Base-by-base conservation (phyloP, 2,113 vertebrate genomes). In the Menura novaehollandiae region DNA sequence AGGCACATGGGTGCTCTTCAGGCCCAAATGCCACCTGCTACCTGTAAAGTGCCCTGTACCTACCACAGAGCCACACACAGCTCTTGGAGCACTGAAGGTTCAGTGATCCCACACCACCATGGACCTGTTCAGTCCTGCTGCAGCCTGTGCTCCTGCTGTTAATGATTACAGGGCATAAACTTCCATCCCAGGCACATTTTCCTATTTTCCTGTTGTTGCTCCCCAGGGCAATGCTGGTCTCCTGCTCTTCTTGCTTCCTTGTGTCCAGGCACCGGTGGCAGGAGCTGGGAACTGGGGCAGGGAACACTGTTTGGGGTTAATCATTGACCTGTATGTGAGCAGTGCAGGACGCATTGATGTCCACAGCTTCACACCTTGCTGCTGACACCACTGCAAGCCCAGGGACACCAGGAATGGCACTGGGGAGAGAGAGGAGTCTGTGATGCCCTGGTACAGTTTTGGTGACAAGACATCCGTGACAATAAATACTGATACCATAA, bases 71-170 rank as follows among this genome's bases (percentile, higher is more conserved):
- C 53, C 17, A 2, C 9, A 3, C 1, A 4, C 2, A 0, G 74
- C 43, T 59, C 58, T 4, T 2, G 47, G 28, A 43, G 43, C 52
- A 11, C 62, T 13, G 7, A 53, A 24, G 49, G 71, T 27, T 74
- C 88, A 55, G 59, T 64, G 75, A 66, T 49, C 76, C 59, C 49
- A 41, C 51, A 75, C 63, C 41, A 26, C 9, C n/a, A 1, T 1
- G 16, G 72, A 37, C 86, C 12, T 3, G 68, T 72, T 78, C 35
- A 26, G 64, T 67, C 80, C 86, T 91, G 93, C 92, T 94, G 85
- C 68, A 77, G 55, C 86, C 91, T 23, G 46, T 60, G 80, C 72
- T 76, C 16, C 51, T 60, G 39, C 78, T 4, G 2, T 83, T 88
- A 95, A 94, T 91, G 75, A 91, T 94, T 93, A 44, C 1, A 2